Conservation (phyloP, 2,113 vertebrate species). For the Oreocharis arfaki region DNA sequence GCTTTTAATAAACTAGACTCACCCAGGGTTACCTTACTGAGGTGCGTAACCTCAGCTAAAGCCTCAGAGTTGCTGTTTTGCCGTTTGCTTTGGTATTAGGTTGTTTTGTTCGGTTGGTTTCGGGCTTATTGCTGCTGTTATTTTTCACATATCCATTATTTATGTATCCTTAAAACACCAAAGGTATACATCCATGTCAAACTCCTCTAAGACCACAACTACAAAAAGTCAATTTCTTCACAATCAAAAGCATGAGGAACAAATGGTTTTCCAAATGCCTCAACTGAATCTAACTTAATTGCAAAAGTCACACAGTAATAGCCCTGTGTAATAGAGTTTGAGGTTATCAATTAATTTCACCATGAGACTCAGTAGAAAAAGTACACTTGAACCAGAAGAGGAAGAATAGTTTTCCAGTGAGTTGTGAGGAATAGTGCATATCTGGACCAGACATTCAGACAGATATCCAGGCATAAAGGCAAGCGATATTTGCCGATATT, state of each 20-base stretch:
- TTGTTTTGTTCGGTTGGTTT: not conserved
- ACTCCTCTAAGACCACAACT: not conserved
- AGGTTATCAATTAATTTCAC: not conserved
- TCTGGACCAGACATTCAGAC: not conserved
- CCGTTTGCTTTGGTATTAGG: fast-evolving
- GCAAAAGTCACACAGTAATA: not conserved
- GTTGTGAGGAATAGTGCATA: fast-evolving
- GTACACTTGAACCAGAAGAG: not conserved
- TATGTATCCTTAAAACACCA: not conserved
- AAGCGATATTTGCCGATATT: not conserved
- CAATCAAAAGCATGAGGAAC: not conserved
- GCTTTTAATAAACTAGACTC: not conserved
- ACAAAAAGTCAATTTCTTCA: not conserved
- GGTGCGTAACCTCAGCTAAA: not conserved
- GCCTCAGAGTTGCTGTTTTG: not conserved
- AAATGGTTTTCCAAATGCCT: not conserved
- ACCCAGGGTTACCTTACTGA: not conserved
- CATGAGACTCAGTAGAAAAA: not conserved
- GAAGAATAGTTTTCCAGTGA: not conserved
- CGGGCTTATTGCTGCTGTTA: not conserved
- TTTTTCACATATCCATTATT: not conserved
- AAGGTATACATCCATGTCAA: not conserved
- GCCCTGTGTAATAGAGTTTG: not conserved
- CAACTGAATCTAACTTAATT: not conserved
- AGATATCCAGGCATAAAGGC: not conserved